These are phyloP conservation scores for Pygocentrus nattereri DNA, from an alignment of 2,797 vertebrate genomes.

Conservation along the genomic window DNA sequence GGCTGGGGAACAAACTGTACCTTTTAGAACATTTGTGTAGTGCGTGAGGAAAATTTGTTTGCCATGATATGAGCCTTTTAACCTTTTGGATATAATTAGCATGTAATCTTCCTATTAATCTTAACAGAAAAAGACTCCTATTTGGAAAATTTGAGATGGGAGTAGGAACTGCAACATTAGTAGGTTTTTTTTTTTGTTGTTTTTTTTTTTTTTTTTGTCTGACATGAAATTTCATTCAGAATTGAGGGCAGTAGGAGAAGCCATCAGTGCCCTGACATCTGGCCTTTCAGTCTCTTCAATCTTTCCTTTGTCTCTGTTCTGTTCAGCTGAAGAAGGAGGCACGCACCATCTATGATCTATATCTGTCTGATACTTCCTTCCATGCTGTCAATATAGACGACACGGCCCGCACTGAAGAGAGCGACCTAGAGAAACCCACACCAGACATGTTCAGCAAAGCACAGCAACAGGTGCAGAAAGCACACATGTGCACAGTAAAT, in stretches of 20 bases:
- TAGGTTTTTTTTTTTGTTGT: background rate
- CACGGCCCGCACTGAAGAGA: constrained; percentile 83
- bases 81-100: too few species aligned
- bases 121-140: too few species aligned
- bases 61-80: too few species aligned
- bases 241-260: too few species aligned
- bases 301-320: background rate
- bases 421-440: constrained; percentile 78
- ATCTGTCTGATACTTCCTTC: constrained; percentile 82
- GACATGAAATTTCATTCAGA: background rate
- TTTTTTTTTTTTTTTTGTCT: background rate
- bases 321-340: constrained; percentile 80
- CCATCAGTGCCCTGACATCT: background rate
- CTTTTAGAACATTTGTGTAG: too few species aligned
- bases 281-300: background rate
- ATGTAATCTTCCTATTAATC: too few species aligned
- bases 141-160: too few species aligned
- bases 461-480: constrained; percentile 81
- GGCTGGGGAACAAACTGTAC: too few species aligned
- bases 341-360: constrained; percentile 80
- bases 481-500: background rate
- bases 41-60: too few species aligned
- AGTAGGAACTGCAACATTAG: too few species aligned
- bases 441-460: constrained; percentile 84
- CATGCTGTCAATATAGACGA: constrained; percentile 87